Percentiles rank a stretch among this genome's conserved stretches.
phyloP scores from a whole-genome alignment of 1,140 invertebrate species.

The Hesperophylax magnus region DNA sequence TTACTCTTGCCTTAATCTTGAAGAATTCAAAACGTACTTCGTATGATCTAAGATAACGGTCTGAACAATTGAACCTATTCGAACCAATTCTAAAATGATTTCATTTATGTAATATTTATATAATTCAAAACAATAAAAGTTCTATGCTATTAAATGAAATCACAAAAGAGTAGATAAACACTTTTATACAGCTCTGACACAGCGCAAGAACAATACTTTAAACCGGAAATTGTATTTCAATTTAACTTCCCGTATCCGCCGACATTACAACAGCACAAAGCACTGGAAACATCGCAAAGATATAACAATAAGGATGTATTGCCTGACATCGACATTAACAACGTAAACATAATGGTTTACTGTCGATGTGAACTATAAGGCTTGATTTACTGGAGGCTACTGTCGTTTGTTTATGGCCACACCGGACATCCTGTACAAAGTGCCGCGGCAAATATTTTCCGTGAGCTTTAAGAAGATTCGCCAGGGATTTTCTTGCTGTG shows the following conservation, averaged over 20 bases:
- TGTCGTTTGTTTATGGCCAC: conserved; percentile 47
- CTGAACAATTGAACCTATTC: no score
- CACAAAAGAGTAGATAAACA: no score
- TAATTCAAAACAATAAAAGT: no score
- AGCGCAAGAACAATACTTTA: background rate
- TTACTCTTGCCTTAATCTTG: no score
- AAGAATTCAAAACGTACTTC: no score
- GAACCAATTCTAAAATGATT: no score
- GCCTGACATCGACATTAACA: conserved; percentile 19
- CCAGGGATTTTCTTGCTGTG: background rate
- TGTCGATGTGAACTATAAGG: conserved; percentile 37
- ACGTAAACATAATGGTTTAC: conserved; percentile 1
- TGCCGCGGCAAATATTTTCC: conserved; percentile 55
- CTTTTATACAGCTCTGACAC: no score
- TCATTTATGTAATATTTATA: no score
- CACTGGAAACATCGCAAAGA: background rate
- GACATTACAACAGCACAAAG: background rate
- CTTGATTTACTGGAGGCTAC: conserved; percentile 40
- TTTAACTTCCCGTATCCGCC: background rate
- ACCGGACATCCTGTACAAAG: conserved; percentile 48
- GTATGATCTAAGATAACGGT: no score
- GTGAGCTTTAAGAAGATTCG: conserved; percentile 34
- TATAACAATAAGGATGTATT: conserved; percentile 8
- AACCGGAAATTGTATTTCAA: conserved; percentile 17
- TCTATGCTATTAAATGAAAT: no score